phyloP scores from a whole-genome alignment of 2,797 vertebrate genomes.

The Mycteria americana region DNA sequence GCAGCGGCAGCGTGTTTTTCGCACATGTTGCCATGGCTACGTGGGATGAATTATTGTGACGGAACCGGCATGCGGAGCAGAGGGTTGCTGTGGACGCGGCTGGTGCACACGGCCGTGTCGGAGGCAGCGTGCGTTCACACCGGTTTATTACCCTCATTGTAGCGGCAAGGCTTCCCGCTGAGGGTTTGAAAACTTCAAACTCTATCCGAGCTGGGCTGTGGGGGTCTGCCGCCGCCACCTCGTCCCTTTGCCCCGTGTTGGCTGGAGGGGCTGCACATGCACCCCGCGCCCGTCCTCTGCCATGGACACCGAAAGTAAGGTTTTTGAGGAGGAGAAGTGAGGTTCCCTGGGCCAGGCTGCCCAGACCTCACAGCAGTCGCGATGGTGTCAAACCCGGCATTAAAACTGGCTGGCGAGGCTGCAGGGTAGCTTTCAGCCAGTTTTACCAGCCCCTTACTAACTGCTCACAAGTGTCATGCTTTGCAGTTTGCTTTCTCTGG shows the following conservation, averaged over 20 bases:
- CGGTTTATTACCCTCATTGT: slow-evolving; percentile 33
- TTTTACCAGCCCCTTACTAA: neutral
- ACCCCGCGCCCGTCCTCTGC: fast-evolving
- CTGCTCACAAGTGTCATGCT: neutral
- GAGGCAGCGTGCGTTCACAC: neutral
- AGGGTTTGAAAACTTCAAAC: slow-evolving; percentile 48
- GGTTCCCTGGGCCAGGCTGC: neutral
- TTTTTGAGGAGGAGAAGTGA: neutral
- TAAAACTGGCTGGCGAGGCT: neutral
- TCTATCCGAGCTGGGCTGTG: neutral
- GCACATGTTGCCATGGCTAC: slow-evolving; percentile 69
- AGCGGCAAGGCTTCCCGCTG: slow-evolving; percentile 52
- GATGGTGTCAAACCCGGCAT: fast-evolving
- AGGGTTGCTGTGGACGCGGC: neutral
- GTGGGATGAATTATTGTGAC: slow-evolving; percentile 64
- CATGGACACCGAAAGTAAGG: fast-evolving
- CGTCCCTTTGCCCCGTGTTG: fast-evolving
- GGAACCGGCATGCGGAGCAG: slow-evolving; percentile 48
- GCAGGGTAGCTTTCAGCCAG: neutral
- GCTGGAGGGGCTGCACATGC: fast-evolving
- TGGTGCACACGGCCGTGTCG: neutral
- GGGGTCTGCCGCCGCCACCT: fast-evolving
- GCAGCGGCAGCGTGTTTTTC: neutral
- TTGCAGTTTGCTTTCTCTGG: neutral
- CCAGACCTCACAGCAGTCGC: neutral